Evolutionary conservation across 2,888 invertebrate species (phyloP).

Genomic region (Rotaria sp.): DNA sequence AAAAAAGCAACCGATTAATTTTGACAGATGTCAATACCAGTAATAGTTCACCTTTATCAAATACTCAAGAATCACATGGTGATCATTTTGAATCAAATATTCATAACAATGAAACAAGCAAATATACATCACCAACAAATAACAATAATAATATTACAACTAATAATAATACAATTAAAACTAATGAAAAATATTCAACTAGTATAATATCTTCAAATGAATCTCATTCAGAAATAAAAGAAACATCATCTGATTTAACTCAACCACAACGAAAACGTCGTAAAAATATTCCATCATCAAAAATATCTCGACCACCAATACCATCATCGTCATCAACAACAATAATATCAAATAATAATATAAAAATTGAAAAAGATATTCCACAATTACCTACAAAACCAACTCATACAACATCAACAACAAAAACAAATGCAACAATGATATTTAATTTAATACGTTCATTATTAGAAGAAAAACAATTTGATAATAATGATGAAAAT

Average conservation of each 20-base stretch:
- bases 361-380: neutral
- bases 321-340: neutral
- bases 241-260: neutral
- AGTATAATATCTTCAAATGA: neutral
- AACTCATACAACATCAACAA: neutral
- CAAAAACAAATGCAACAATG: neutral
- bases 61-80: neutral
- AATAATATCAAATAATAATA: neutral
- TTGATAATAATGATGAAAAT: neutral
- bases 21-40: neutral
- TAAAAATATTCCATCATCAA: conserved; percentile 9
- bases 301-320: neutral
- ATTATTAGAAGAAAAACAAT: conserved; percentile 12
- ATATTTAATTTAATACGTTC: conserved; percentile 28
- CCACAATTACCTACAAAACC: neutral
- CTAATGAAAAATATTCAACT: neutral
- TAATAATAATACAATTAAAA: too few species aligned
- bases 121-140: neutral
- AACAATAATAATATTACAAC: neutral
- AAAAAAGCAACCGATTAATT: neutral
- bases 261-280: conserved; percentile 3
- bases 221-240: neutral
- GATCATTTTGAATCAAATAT: neutral
- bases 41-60: neutral
- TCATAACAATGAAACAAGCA: neutral